phyloP scores from a whole-genome alignment of 1,140 invertebrate genomes.

The Eufriesea mexicana region DNA sequence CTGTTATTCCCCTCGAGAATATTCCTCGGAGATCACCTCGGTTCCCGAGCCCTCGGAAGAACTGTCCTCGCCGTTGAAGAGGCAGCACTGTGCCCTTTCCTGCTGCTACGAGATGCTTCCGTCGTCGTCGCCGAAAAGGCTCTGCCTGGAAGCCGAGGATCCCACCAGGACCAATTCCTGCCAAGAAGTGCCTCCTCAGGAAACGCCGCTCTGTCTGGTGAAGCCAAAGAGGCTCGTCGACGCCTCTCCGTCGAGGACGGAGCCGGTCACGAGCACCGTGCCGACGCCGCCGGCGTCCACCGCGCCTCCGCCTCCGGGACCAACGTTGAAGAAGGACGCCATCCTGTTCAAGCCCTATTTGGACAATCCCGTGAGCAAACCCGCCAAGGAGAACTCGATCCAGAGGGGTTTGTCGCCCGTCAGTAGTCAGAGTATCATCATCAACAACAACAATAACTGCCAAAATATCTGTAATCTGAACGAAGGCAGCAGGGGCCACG shows the following conservation, averaged over 20 bases:
- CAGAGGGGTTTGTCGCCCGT: constrained; percentile 53
- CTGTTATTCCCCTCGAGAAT: constrained; percentile 72
- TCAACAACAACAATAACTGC: constrained; percentile 75
- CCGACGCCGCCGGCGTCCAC: constrained; percentile 78
- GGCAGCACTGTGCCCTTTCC: constrained; percentile 58
- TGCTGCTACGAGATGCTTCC: constrained; percentile 66
- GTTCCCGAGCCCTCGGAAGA: constrained; percentile 49
- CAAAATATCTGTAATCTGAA: constrained; percentile 76
- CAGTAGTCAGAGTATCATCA: constrained; percentile 65
- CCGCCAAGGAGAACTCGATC: constrained; percentile 55
- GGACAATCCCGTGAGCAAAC: constrained; percentile 82
- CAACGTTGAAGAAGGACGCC: constrained; percentile 75
- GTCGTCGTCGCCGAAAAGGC: constrained; percentile 61
- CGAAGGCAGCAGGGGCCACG: constrained; percentile 64
- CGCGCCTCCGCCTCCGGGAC: constrained; percentile 57
- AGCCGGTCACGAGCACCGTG: constrained; percentile 78
- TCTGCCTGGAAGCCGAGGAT: constrained; percentile 52
- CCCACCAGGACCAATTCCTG: constrained; percentile 28
- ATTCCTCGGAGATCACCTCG: constrained; percentile 37
- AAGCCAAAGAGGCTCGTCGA: constrained; percentile 71
- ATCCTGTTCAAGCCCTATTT: constrained; percentile 87
- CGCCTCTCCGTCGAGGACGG: constrained; percentile 53
- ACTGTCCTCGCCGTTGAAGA: constrained; percentile 61
- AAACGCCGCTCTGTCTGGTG: constrained; percentile 79
- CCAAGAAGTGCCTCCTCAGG: constrained; percentile 72